phyloP scores from a whole-genome alignment of 2,888 invertebrate species.

The Noctua comes region DNA sequence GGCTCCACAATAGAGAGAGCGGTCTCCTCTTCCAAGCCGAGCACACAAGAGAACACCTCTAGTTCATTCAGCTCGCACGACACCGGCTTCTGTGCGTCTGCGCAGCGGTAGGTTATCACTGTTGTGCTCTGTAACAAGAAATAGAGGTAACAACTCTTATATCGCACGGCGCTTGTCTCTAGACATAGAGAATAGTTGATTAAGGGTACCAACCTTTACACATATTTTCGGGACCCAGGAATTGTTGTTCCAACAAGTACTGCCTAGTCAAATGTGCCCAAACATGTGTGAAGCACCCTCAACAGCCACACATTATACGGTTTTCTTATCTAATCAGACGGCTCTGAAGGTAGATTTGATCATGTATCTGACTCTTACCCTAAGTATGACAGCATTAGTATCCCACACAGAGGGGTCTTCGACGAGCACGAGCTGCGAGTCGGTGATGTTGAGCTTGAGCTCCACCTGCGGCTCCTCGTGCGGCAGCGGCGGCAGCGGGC shows the following conservation, averaged over 20 bases:
- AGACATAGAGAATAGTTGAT: background rate
- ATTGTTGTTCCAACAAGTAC: no score
- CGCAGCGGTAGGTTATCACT: slow-evolving; percentile 94
- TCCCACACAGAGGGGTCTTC: slow-evolving; percentile 97
- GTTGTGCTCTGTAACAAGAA: slow-evolving; percentile 93
- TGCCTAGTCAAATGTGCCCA: background rate
- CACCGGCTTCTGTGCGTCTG: slow-evolving; percentile 93
- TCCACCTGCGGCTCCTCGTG: slow-evolving; percentile 91
- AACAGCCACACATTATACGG: background rate
- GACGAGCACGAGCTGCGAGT: slow-evolving; percentile 98
- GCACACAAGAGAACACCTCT: slow-evolving; percentile 97
- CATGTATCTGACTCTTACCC: slow-evolving; percentile 83
- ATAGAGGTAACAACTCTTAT: background rate
- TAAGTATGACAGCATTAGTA: slow-evolving; percentile 98
- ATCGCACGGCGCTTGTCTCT: background rate
- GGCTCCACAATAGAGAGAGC: slow-evolving; percentile 98
- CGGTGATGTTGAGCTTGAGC: slow-evolving; percentile 97
- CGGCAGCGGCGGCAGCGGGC: slow-evolving; percentile 46
- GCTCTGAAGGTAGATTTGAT: background rate
- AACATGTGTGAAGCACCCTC: background rate
- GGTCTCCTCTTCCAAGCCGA: slow-evolving; percentile 97
- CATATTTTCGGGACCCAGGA: background rate
- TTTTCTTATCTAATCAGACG: background rate
- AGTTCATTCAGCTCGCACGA: slow-evolving; percentile 97
- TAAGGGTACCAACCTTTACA: background rate